Base-by-base conservation (phyloP, 2,888 invertebrate genomes). In the Mesorhabditis belari region DNA sequence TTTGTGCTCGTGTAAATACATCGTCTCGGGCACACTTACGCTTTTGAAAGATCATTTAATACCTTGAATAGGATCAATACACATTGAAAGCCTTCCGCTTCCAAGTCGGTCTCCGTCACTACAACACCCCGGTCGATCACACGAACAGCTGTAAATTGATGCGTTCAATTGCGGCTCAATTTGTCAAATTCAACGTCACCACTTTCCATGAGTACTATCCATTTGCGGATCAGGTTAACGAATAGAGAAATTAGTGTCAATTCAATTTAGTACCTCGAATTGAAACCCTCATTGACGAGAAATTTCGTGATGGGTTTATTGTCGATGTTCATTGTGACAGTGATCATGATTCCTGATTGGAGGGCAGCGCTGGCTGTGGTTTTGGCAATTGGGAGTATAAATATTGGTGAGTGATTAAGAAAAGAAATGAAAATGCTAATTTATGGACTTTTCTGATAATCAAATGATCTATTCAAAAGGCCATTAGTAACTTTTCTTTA, bases 121-220 rank as follows among this genome's bases (percentile, higher is more conserved):
- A 80, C 63, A 68, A 70, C 21, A 78, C 75, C 3, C 79, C 80
- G 5, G 73, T 76, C 1, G 77, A 80, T 63, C 80, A 80, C 54
- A 80, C 77, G 6, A 72, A 71, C 60, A 74, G 88, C 58, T 80
- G 79, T 62, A 69, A 74, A 35, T 49, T 80, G 27, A 77, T 79
- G 76, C 58, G 79, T 44, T 55, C 68, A 26, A 74, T 79, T 21
- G 71, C 76, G 0, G 58, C 63, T 1, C 63, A 66, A 19, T 66
- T 67, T 55, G 51, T 63, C 19, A 57, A 3, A 26, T 82, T 92
- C 12, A 92, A 92, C 79, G 91, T 88, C 58, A 91, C 90, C 25
- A 91, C 93, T 3, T 94, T 92, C 81, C 92, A 93, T 85, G 92
- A 93, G 0, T 92, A 92, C 81, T 94, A 93, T 81, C 91, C 93